These are phyloP conservation scores for Lordiphosa collinella DNA, from an alignment of 1,140 invertebrate genomes.

Conservation along the genomic window DNA sequence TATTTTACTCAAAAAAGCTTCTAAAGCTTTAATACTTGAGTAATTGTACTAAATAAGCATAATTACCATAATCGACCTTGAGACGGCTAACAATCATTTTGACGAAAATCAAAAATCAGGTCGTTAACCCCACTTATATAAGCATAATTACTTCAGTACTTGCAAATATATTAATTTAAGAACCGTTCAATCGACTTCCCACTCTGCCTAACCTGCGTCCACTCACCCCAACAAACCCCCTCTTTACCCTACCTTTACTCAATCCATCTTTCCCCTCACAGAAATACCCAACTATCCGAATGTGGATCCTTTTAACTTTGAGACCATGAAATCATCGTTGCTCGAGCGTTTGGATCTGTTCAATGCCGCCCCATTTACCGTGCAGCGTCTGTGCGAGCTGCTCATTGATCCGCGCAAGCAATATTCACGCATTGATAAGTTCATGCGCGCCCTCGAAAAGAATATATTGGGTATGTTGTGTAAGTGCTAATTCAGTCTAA, in stretches of 20 bases:
- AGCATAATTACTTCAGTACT: too few species aligned
- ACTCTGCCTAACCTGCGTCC: too few species aligned
- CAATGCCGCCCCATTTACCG: slow-evolving; percentile 95
- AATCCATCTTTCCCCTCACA: slow-evolving; percentile 11
- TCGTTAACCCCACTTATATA: too few species aligned
- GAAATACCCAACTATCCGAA: slow-evolving; percentile 91
- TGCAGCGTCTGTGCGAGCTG: slow-evolving; percentile 96
- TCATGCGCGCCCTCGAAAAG: slow-evolving; percentile 96
- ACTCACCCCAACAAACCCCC: neutral
- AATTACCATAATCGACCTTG: too few species aligned
- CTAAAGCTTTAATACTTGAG: too few species aligned
- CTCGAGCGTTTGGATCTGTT: slow-evolving; percentile 91
- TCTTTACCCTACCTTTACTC: neutral
- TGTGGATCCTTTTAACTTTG: slow-evolving; percentile 94
- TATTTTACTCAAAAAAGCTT: too few species aligned
- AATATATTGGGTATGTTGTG: slow-evolving; percentile 86
- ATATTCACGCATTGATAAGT: slow-evolving; percentile 97
- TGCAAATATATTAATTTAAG: too few species aligned
- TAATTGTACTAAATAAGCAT: neutral
- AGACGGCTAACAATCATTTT: too few species aligned
- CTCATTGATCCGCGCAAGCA: slow-evolving; percentile 94
- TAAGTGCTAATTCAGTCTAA: too few species aligned
- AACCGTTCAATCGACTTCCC: too few species aligned
- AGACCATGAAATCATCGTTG: slow-evolving; percentile 91
- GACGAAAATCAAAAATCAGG: too few species aligned